A percentile compares a stretch with the other conserved stretches of the same genome.
phyloP scores from a whole-genome alignment of 2,113 vertebrate species.

The Electrona antarctica region DNA sequence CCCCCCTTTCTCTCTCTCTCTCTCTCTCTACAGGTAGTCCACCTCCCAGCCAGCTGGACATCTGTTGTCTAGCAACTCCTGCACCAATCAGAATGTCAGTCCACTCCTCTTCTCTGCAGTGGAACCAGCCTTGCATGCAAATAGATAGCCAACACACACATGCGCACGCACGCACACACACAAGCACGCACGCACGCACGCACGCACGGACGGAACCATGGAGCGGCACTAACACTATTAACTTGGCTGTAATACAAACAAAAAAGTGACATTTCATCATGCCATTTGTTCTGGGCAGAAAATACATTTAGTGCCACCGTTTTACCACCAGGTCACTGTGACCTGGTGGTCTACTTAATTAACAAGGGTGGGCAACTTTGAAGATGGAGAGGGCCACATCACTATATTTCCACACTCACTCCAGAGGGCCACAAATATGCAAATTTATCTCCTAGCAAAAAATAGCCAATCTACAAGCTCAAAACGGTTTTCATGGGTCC shows the following conservation, averaged over 20 bases:
- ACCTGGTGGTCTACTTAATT: too few species aligned
- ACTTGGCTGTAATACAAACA: neutral
- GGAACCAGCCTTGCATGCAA: slow-evolving; percentile 81
- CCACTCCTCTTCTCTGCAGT: slow-evolving; percentile 77
- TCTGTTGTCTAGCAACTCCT: slow-evolving; percentile 84
- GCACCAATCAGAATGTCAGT: slow-evolving; percentile 76
- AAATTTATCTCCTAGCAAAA: too few species aligned
- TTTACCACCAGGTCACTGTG: too few species aligned
- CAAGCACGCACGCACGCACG: slow-evolving; percentile 19
- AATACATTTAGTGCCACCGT: too few species aligned
- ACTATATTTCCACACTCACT: too few species aligned
- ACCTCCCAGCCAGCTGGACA: slow-evolving; percentile 76
- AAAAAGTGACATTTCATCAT: neutral
- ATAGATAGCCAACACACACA: slow-evolving; percentile 67
- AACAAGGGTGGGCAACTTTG: too few species aligned
- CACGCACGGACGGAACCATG: slow-evolving; percentile 12
- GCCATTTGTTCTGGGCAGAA: neutral
- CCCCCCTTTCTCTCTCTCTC: neutral
- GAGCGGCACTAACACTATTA: too few species aligned
- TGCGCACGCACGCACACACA: slow-evolving; percentile 32
- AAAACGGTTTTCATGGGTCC: too few species aligned
- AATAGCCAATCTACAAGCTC: too few species aligned
- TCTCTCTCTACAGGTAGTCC: slow-evolving; percentile 72
- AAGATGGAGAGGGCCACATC: too few species aligned
- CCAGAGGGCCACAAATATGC: too few species aligned